Conservation (phyloP, 92 coral and sea anemone species). For the Phenganax stokvisi region DNA sequence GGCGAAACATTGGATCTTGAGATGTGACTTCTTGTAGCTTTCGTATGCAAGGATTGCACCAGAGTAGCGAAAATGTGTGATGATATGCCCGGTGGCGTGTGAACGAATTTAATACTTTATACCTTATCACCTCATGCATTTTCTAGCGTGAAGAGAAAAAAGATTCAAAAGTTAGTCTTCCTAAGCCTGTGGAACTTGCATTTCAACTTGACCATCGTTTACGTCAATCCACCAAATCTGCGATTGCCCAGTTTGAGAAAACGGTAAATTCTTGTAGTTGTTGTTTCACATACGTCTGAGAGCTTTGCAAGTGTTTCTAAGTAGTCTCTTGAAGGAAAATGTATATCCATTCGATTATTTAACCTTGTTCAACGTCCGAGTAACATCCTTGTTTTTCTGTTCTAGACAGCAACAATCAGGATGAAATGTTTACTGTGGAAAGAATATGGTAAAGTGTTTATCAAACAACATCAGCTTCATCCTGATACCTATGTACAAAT, state of each 20-base stretch:
- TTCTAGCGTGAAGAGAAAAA: background rate
- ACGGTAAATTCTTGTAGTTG: slow-evolving; percentile 47
- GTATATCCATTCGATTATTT: too few relatives aligned
- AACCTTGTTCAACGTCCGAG: too few relatives aligned
- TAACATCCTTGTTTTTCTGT: background rate
- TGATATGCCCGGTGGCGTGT: background rate
- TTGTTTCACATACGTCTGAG: background rate
- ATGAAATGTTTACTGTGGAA: slow-evolving; percentile 6
- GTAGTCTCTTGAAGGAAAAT: background rate
- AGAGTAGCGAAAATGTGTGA: too few relatives aligned
- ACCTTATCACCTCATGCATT: background rate
- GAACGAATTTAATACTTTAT: background rate
- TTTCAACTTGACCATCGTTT: slow-evolving; percentile 58
- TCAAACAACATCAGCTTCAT: slow-evolving; percentile 62
- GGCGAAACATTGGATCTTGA: too few relatives aligned
- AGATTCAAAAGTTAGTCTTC: background rate
- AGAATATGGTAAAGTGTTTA: slow-evolving; percentile 64
- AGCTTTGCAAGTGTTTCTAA: too few relatives aligned
- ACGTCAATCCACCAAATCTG: slow-evolving; percentile 44
- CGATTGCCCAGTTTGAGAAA: slow-evolving; percentile 55
- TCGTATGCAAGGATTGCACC: too few relatives aligned
- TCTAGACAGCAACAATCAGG: slow-evolving; percentile 54
- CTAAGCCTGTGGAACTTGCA: slow-evolving; percentile 66
- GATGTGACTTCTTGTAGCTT: too few relatives aligned
- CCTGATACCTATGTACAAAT: slow-evolving; percentile 89